These are phyloP conservation scores for Epistrophella euchroma DNA, from an alignment of 2,888 invertebrate species.

Conservation along the genomic window DNA sequence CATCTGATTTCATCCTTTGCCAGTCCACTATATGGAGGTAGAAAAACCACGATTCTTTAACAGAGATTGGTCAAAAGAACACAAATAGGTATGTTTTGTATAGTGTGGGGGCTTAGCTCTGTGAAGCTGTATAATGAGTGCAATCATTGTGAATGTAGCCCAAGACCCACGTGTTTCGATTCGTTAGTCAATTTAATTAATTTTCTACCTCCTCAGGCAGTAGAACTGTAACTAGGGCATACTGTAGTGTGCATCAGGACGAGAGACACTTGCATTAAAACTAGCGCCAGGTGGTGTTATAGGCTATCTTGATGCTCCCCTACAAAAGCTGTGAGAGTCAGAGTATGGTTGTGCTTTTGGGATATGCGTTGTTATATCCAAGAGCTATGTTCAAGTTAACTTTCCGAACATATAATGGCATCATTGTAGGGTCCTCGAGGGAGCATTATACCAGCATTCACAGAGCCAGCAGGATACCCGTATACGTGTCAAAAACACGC, in stretches of 20 bases:
- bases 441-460: conserved; percentile 53
- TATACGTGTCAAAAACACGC: conserved; percentile 42
- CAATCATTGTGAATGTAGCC: conserved; percentile 60
- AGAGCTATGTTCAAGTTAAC: conserved; percentile 28
- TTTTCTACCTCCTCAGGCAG: conserved; percentile 62
- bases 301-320: conserved; percentile 33
- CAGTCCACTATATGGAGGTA: conserved; percentile 5
- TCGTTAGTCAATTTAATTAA: conserved; percentile 75
- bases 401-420: conserved; percentile 51
- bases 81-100: too few species aligned
- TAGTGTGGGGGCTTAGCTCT: too few species aligned
- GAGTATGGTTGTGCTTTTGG: conserved; percentile 19
- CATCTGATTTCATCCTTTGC: not conserved
- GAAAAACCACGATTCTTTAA: conserved; percentile 41
- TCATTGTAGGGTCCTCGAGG: conserved; percentile 42
- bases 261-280: conserved; percentile 39
- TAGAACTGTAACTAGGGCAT: conserved; percentile 64
- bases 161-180: conserved; percentile 53
- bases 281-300: not conserved
- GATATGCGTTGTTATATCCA: conserved; percentile 47
- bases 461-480: conserved; percentile 42
- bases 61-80: conserved; percentile 31
- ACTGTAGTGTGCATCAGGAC: conserved; percentile 46
- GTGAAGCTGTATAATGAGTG: conserved; percentile 65
- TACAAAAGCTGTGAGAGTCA: conserved; percentile 18